Evolutionary conservation across 2,797 vertebrate species (phyloP), one percentile per base, ranked within the genome.

Genomic region (Urophycis tenuis): DNA sequence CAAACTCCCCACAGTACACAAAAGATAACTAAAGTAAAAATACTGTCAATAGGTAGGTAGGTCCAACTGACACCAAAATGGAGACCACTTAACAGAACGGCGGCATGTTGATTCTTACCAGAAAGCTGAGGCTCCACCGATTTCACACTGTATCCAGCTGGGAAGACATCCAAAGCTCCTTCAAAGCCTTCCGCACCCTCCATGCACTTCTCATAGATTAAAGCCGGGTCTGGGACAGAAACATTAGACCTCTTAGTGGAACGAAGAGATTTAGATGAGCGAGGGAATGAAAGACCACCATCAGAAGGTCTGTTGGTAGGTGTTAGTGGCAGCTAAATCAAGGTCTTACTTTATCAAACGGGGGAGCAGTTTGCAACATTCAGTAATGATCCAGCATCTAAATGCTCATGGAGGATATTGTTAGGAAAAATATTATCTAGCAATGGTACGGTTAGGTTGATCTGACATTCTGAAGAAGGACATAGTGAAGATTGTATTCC

Each of bases 161-260:
- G 97, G 79, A 99, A 99, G 71, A 97, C 88, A 69, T 95, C 91
- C 83, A 97, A 71, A 0, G 96, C 92, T 73, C 96, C 97, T 60
- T 92, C 89, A 81, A 99, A 99, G 74, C 97, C 97, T 82, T 95
- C 95, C 76, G 95, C 96, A 5, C 93, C 92, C 77, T 94, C 91
- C 82, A 96, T 87, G 92, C 97, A 99, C 79, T 98, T 98, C 19
- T 98, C 96, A 88, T 97, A 90, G 80, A 99, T 96, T 35, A 99
- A 93, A 71, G 94, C 91, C 75, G 97, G 97, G 84, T 99, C 97
- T 99, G 82, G n/a, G 22, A 74, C 32, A 83, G 6, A 84, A 17
- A 33, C 22, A 60, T 49, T 49, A 5, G 22, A 25, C 49, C 22
- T 60, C 49, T 60, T 60, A n/a, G 25, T 60, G 49, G 45, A 49